Conservation (phyloP, 2,113 vertebrate species). For the Hyaena hyaena region DNA sequence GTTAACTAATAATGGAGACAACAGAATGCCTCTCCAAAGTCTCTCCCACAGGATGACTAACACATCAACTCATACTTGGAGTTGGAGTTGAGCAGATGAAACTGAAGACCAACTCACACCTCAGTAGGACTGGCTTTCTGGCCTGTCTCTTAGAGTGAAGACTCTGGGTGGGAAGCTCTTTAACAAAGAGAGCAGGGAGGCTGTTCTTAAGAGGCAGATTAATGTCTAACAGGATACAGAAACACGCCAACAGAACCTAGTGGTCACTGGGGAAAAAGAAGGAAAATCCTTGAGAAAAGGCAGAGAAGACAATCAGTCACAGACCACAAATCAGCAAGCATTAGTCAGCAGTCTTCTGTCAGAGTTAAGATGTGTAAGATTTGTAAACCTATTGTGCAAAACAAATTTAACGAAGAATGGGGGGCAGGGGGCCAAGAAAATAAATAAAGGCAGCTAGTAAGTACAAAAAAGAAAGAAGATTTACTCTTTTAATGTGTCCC, state of each 20-base stretch:
- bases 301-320: not conserved
- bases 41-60: not conserved
- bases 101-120: slow-evolving; percentile 6
- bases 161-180: not conserved
- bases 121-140: not conserved
- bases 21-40: not conserved
- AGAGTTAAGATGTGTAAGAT: not conserved
- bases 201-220: slow-evolving; percentile 2
- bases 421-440: not conserved
- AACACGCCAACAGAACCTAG: not conserved
- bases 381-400: slow-evolving; percentile 64
- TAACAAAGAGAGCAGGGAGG: not conserved
- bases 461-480: slow-evolving; percentile 44
- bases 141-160: not conserved
- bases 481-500: slow-evolving; percentile 34
- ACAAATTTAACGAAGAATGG: slow-evolving; percentile 42
- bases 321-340: slow-evolving; percentile 39
- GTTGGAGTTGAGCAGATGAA: not conserved
- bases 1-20: slow-evolving; percentile 37
- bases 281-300: not conserved
- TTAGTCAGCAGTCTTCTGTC: slow-evolving; percentile 37
- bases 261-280: not conserved
- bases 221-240: not conserved
- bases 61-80: not conserved
- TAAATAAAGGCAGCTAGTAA: slow-evolving; percentile 34